These are phyloP conservation scores for Phasianus colchicus DNA, from an alignment of 2,113 vertebrate genomes.

Conservation along the genomic window DNA sequence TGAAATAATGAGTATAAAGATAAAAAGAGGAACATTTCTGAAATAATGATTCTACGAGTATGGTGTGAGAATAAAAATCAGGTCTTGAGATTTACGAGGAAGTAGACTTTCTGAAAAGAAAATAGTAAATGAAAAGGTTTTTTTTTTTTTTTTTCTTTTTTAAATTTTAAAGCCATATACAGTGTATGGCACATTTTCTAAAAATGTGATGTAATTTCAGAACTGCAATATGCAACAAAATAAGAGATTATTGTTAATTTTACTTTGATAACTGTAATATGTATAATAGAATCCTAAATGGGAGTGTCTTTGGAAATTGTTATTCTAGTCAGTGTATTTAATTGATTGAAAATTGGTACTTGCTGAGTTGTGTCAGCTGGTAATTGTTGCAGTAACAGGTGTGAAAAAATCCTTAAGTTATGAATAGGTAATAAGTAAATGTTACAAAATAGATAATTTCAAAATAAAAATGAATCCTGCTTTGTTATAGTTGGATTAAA, in stretches of 20 bases:
- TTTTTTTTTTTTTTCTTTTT: accelerated
- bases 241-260: neutral
- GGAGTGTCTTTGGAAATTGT: neutral
- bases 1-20: neutral
- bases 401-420: neutral
- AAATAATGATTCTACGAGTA: neutral
- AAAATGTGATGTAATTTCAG: neutral
- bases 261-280: neutral
- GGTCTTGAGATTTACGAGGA: neutral
- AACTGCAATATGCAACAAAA: neutral
- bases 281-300: neutral
- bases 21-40: neutral
- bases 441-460: neutral
- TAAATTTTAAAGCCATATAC: neutral
- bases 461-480: neutral
- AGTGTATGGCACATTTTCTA: neutral
- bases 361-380: neutral
- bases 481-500: neutral
- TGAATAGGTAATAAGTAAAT: neutral
- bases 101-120: neutral
- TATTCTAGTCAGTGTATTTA: neutral
- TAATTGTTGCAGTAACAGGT: neutral
- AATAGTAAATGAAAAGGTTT: neutral
- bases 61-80: neutral
- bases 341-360: neutral